A percentile compares a stretch with the other conserved stretches of the same genome.
phyloP scores from a whole-genome alignment of 2,113 vertebrate species.

The Ceyx margarethae region DNA sequence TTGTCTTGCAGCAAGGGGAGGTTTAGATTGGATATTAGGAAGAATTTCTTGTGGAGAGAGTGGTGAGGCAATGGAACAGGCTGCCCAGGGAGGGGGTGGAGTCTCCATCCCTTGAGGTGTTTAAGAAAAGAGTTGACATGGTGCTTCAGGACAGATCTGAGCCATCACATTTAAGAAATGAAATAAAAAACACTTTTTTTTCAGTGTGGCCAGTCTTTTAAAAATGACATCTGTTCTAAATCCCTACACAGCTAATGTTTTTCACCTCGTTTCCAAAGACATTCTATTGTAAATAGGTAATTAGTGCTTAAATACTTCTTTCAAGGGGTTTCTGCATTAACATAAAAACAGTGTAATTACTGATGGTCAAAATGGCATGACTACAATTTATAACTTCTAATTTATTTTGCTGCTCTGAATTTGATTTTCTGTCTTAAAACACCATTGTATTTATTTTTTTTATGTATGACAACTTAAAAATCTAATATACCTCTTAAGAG shows the following conservation, averaged over 20 bases:
- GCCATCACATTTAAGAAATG: background rate
- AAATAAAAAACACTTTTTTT: conserved; percentile 14
- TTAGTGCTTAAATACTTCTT: conserved; percentile 68
- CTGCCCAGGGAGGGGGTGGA: too few species aligned
- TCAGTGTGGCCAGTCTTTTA: conserved; percentile 24
- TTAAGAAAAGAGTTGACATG: too few species aligned
- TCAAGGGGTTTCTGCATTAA: conserved; percentile 61
- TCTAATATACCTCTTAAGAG: background rate
- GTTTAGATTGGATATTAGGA: too few species aligned
- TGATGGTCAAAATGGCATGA: conserved; percentile 54
- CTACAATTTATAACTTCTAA: conserved; percentile 57
- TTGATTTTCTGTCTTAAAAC: conserved; percentile 21
- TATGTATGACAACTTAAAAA: conserved; percentile 10
- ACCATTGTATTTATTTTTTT: conserved; percentile 21
- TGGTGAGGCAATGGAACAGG: too few species aligned
- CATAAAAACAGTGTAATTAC: conserved; percentile 67
- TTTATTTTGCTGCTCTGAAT: conserved; percentile 48
- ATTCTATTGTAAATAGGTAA: conserved; percentile 69
- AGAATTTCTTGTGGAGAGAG: too few species aligned
- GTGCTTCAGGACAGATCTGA: background rate
- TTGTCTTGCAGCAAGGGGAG: background rate
- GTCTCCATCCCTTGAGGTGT: too few species aligned
- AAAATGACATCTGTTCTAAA: conserved; percentile 63
- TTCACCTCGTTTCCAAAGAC: conserved; percentile 57
- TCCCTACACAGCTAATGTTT: conserved; percentile 18